Conservation (phyloP, 2,888 invertebrate species). For the Plebejus anna region DNA sequence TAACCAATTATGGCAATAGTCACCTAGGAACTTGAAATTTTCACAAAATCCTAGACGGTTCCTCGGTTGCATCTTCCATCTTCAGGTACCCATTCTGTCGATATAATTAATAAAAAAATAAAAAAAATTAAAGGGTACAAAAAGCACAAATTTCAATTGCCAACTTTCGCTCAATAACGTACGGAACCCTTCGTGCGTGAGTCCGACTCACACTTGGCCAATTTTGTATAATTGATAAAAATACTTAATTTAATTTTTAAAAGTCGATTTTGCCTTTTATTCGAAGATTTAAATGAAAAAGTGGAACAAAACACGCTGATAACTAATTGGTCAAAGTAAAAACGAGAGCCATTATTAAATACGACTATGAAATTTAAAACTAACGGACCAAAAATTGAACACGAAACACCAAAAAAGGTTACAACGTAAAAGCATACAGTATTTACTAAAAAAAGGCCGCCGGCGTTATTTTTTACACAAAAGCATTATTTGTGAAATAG, state of each 20-base stretch:
- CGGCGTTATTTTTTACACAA: background rate
- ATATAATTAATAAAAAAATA: too few species aligned
- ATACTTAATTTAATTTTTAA: background rate
- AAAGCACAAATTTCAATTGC: too few species aligned
- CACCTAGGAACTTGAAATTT: too few species aligned
- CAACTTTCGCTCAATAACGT: too few species aligned
- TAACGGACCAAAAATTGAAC: conserved; percentile 3
- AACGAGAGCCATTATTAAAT: background rate
- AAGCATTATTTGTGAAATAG: conserved; percentile 15
- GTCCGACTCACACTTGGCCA: too few species aligned
- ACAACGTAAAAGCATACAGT: background rate
- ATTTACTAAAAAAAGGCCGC: background rate
- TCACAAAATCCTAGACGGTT: too few species aligned
- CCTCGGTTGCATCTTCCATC: too few species aligned
- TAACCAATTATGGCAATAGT: too few species aligned
- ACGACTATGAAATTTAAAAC: background rate
- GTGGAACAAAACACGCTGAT: background rate
- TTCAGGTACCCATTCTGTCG: too few species aligned
- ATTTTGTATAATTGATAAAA: too few species aligned
- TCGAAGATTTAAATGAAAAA: background rate
- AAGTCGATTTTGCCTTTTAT: background rate
- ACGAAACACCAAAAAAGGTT: background rate
- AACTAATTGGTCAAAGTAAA: background rate
- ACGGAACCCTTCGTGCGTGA: too few species aligned
- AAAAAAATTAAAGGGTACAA: too few species aligned